phyloP scores from a whole-genome alignment of 2,888 invertebrate species.

The Buathra laborator region DNA sequence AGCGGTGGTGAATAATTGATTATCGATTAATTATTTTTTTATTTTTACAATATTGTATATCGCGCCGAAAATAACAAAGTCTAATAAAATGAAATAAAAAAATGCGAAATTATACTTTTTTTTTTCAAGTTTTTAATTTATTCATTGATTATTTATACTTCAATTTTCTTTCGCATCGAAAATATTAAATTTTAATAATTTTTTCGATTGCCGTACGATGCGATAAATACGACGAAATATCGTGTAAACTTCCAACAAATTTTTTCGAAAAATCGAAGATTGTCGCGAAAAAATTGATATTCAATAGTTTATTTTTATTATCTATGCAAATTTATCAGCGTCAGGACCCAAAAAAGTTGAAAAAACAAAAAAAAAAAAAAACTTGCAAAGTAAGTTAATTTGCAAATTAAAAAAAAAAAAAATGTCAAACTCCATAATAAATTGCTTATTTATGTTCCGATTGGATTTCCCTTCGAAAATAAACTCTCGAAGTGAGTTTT shows the following conservation, averaged over 20 bases:
- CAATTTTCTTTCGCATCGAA: no score
- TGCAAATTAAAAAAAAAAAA: neutral
- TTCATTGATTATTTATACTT: no score
- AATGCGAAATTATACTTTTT: no score
- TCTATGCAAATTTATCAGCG: neutral
- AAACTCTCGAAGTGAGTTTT: neutral
- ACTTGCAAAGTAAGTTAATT: neutral
- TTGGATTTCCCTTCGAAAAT: conserved; percentile 1
- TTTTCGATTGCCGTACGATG: no score
- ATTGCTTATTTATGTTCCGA: neutral
- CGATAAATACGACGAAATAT: neutral
- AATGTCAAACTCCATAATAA: neutral
- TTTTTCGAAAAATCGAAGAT: no score
- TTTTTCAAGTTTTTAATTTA: no score
- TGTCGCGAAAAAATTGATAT: conserved; percentile 2
- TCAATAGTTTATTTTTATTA: neutral
- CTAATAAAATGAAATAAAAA: no score
- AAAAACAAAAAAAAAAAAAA: neutral
- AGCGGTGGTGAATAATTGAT: no score
- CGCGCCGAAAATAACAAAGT: no score
- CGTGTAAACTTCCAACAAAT: neutral
- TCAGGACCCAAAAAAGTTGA: neutral
- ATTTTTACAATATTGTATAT: no score
- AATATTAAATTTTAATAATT: no score
- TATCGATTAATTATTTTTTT: no score